Percentiles rank a stretch among this genome's conserved stretches.
Evolutionary conservation across 2,888 invertebrate genomes (phyloP).

Genomic region (Tipula confusa): DNA sequence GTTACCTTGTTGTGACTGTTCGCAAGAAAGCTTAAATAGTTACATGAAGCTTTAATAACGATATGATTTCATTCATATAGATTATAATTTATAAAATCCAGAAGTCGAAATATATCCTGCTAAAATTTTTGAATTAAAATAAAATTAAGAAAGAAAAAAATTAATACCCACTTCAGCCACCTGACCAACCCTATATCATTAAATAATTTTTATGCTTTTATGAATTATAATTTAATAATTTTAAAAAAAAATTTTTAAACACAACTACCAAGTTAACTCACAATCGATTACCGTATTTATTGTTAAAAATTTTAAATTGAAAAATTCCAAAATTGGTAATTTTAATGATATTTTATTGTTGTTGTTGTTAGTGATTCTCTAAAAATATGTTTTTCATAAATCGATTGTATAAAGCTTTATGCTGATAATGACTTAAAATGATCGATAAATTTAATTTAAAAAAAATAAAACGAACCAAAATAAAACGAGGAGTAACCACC

Average conservation of each 20-base stretch:
- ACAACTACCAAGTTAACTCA: background rate
- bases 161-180: background rate
- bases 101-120: too few species aligned
- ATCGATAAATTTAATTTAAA: conserved; percentile 25
- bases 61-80: too few species aligned
- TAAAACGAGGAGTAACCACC: background rate
- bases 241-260: background rate
- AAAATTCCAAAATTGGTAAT: conserved; percentile 25
- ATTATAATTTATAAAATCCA: background rate
- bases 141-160: too few species aligned
- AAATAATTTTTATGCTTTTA: background rate
- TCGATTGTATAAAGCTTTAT: background rate
- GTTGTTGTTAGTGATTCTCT: too few species aligned
- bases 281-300: conserved; percentile 20
- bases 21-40: too few species aligned
- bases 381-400: background rate
- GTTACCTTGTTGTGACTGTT: too few species aligned
- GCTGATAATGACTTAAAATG: background rate
- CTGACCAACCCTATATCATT: background rate
- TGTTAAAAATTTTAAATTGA: conserved; percentile 9
- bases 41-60: too few species aligned
- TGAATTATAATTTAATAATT: conserved; percentile 5
- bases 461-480: background rate
- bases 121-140: too few species aligned
- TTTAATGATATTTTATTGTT: conserved; percentile 20